These are phyloP conservation scores for Azemiops feae DNA, from an alignment of 2,113 vertebrate species.

Conservation along the genomic window DNA sequence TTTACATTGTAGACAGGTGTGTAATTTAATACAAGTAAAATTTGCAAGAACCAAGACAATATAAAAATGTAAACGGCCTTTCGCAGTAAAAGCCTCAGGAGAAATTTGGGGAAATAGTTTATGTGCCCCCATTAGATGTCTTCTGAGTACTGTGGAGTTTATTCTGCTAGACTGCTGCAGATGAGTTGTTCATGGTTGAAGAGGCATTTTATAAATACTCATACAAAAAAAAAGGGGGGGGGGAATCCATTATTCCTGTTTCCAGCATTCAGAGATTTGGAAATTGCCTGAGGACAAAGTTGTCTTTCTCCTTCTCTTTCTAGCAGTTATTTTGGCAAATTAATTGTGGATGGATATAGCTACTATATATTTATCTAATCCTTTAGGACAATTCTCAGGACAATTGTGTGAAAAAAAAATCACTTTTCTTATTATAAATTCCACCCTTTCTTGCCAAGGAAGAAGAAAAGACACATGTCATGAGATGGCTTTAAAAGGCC, in stretches of 20 bases:
- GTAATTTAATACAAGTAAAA: not conserved
- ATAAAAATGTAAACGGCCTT: not conserved
- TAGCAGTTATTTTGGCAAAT: slow-evolving; percentile 6
- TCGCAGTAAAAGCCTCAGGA: not conserved
- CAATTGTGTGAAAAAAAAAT: not conserved
- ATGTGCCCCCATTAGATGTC: not conserved
- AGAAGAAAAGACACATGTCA: not conserved
- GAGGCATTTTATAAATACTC: not conserved
- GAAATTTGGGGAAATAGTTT: not conserved
- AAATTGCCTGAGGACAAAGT: not conserved
- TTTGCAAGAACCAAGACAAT: not conserved
- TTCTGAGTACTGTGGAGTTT: not conserved
- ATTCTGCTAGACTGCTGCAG: not conserved
- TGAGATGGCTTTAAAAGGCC: not conserved
- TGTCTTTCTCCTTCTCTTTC: slow-evolving; percentile 1
- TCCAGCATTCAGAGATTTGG: slow-evolving; percentile 1
- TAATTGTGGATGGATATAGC: slow-evolving; percentile 15
- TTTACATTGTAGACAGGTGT: not conserved
- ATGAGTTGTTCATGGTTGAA: not conserved
- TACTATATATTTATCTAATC: slow-evolving; percentile 6
- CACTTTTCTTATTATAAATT: slow-evolving; percentile 1
- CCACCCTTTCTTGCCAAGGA: not conserved
- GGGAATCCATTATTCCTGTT: slow-evolving; percentile 2
- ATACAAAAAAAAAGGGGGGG: not conserved
- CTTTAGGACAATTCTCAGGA: slow-evolving; percentile 2